Conservation (phyloP, 2,113 vertebrate genomes). For the Chloropsis cyanopogon region DNA sequence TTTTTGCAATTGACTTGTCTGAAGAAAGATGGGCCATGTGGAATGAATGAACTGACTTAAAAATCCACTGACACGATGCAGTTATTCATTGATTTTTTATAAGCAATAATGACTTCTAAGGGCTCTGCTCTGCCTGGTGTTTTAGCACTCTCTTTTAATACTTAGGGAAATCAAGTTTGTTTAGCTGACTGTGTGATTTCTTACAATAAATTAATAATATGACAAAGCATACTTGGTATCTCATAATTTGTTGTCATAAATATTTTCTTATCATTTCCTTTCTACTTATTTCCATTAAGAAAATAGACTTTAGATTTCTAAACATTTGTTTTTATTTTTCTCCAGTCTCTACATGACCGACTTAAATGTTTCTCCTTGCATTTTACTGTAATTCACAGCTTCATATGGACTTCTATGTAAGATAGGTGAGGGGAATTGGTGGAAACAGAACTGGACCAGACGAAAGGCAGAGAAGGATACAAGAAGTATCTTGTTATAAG, state of each 20-base stretch:
- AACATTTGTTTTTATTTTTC: neutral
- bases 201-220: neutral
- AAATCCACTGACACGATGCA: neutral
- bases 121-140: neutral
- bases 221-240: neutral
- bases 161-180: neutral
- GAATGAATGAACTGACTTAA: conserved; percentile 19
- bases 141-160: neutral
- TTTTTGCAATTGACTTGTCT: conserved; percentile 40
- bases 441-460: neutral
- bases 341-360: neutral
- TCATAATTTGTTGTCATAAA: neutral
- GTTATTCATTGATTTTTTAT: neutral
- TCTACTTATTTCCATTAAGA: neutral
- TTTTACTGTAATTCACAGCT: neutral
- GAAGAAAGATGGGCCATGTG: conserved; percentile 1
- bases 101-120: neutral
- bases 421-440: neutral
- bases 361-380: neutral
- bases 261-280: neutral
- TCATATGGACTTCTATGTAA: neutral
- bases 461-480: neutral
- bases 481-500: neutral
- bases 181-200: neutral
- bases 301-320: neutral